These are phyloP conservation scores for Drosophila kambysellisi DNA, from an alignment of 2,888 invertebrate genomes.

Conservation along the genomic window DNA sequence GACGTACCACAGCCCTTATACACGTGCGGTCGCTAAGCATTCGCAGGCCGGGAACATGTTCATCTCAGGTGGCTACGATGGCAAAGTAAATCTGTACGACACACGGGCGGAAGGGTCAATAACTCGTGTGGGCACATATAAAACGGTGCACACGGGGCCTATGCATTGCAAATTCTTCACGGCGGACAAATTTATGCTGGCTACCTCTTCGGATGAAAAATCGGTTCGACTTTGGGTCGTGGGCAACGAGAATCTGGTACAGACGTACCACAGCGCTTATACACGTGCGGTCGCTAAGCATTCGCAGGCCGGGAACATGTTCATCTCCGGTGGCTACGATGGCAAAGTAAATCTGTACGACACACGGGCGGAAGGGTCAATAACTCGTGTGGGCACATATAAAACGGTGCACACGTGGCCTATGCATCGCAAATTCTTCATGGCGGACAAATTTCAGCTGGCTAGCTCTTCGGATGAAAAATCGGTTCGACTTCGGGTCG, in stretches of 20 bases:
- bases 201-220: constrained; percentile 97
- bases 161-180: constrained; percentile 94
- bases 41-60: constrained; percentile 91
- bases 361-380: constrained; percentile 89
- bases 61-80: constrained; percentile 95
- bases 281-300: constrained; percentile 92
- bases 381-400: constrained; percentile 89
- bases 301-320: constrained; percentile 90
- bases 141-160: no score
- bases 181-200: constrained; percentile 90
- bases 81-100: constrained; percentile 94
- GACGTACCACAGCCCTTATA: constrained; percentile 93
- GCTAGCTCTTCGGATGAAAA: constrained; percentile 97
- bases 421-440: constrained; percentile 93
- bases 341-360: constrained; percentile 95
- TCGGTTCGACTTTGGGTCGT: constrained; percentile 96
- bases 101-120: constrained; percentile 89
- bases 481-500: constrained; percentile 94
- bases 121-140: constrained; percentile 90
- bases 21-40: constrained; percentile 92
- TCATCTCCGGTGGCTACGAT: constrained; percentile 96
- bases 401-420: constrained; percentile 88
- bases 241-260: constrained; percentile 89
- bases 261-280: constrained; percentile 93
- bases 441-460: constrained; percentile 91